Conservation (phyloP, 2,113 vertebrate species). For the Rattus rattus region DNA sequence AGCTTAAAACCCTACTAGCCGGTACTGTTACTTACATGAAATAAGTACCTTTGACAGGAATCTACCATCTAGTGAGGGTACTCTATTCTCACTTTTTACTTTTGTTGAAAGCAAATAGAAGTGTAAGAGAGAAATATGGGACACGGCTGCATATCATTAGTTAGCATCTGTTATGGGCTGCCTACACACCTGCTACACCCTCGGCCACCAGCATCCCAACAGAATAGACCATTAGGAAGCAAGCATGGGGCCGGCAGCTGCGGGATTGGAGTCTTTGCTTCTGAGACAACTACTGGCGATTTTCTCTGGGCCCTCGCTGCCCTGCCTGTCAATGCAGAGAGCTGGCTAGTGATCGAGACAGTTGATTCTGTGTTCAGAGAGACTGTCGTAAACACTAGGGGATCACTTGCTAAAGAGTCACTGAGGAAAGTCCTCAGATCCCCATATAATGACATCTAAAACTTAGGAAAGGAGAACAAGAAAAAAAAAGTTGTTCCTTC, state of each 20-base stretch:
- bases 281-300: too few relatives aligned
- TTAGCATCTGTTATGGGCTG: neutral
- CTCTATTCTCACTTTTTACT: neutral
- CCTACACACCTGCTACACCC: neutral
- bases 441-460: neutral
- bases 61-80: too few relatives aligned
- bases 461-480: neutral
- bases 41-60: neutral
- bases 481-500: neutral
- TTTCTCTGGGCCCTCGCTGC: neutral
- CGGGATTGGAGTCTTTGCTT: neutral
- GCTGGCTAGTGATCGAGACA: neutral
- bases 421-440: neutral
- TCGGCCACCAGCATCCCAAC: neutral
- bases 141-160: neutral
- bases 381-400: neutral
- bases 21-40: neutral
- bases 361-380: neutral
- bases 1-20: neutral
- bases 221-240: neutral
- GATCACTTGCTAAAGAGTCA: neutral
- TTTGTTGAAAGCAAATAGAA: conserved; percentile 15
- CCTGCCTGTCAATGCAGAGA: neutral
- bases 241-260: neutral
- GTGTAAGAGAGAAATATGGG: neutral